Conservation (phyloP, 2,113 vertebrate species). For the Neogobius melanostomus region DNA sequence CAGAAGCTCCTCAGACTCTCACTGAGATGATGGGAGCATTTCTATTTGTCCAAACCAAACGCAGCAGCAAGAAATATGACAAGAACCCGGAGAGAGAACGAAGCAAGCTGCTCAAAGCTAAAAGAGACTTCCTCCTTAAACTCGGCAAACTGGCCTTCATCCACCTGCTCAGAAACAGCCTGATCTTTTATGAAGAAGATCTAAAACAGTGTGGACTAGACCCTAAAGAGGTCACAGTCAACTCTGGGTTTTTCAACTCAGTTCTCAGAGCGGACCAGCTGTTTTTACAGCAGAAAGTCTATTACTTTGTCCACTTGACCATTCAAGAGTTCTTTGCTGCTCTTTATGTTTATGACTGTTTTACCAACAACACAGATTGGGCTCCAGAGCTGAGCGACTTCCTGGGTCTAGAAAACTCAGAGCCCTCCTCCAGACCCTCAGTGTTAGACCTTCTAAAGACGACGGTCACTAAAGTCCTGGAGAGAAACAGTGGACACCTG, state of each 20-base stretch:
- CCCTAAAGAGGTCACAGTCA: neutral
- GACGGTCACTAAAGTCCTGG: conserved; percentile 41
- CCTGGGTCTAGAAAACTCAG: conserved; percentile 21
- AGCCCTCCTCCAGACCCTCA: conserved; percentile 1
- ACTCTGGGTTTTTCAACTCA: conserved; percentile 43
- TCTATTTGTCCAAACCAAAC: conserved; percentile 36
- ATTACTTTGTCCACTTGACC: conserved; percentile 60
- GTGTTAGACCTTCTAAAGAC: conserved; percentile 48
- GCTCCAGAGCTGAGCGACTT: conserved; percentile 14
- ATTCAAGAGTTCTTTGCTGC: conserved; percentile 68
- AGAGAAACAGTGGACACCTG: conserved; percentile 46
- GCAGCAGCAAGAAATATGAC: conserved; percentile 41
- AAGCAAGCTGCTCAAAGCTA: neutral
- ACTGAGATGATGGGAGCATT: conserved; percentile 62
- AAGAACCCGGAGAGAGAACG: neutral
- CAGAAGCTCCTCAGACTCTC: conserved; percentile 44
- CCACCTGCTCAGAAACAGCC: conserved; percentile 42
- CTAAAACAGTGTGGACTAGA: conserved; percentile 43
- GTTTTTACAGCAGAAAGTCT: conserved; percentile 31
- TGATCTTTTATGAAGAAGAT: conserved; percentile 59
- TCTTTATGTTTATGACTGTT: conserved; percentile 51
- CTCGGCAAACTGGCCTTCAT: conserved; percentile 60
- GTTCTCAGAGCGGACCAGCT: conserved; percentile 25
- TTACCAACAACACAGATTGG: conserved; percentile 32
- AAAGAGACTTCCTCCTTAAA: conserved; percentile 49